phyloP scores from a whole-genome alignment of 2,888 invertebrate genomes.

The Camptogramma bilineatum region DNA sequence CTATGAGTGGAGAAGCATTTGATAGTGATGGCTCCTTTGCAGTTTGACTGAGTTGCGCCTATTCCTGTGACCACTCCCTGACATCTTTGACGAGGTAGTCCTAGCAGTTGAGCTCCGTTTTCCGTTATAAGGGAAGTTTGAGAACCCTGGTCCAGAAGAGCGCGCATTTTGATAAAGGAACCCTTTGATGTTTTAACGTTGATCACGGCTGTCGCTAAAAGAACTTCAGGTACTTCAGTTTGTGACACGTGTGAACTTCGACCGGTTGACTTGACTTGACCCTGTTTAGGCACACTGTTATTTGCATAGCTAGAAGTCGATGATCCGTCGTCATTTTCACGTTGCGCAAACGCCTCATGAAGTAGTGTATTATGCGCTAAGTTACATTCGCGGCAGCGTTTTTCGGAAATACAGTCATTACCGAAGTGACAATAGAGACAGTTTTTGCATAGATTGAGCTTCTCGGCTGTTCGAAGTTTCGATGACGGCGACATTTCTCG shows the following conservation, averaged over 20 bases:
- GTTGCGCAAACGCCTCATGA: background rate
- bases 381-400: background rate
- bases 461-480: background rate
- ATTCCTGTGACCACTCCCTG: background rate
- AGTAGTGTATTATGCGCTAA: background rate
- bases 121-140: slow-evolving; percentile 6
- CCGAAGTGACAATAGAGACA: background rate
- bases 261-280: too few species aligned
- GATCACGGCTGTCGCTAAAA: background rate
- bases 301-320: background rate
- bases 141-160: slow-evolving; percentile 8
- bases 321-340: background rate
- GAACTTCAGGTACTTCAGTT: background rate
- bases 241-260: background rate
- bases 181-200: background rate
- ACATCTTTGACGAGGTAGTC: background rate
- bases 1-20: background rate
- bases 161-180: background rate
- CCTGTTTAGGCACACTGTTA: too few species aligned
- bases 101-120: background rate
- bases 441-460: background rate
- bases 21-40: slow-evolving; percentile 2
- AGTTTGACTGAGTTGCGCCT: background rate
- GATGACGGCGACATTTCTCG: too few species aligned
- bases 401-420: background rate